Percentiles rank a stretch among this genome's conserved stretches.
These are phyloP conservation scores for Oreochromis niloticus DNA, from an alignment of 2,113 vertebrate species.

Conservation along the genomic window DNA sequence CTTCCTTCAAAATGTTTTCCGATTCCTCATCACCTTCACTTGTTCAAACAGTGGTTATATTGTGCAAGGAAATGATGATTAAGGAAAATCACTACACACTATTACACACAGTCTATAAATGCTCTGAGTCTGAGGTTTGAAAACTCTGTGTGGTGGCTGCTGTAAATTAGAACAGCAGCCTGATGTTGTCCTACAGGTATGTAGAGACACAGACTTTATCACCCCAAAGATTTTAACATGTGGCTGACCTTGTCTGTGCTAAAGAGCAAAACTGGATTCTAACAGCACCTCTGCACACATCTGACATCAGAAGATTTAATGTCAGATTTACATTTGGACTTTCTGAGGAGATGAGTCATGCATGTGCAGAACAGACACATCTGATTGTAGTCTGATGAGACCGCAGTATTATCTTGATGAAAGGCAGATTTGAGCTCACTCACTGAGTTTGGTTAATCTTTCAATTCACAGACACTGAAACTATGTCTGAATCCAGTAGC, in stretches of 20 bases:
- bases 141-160: background rate
- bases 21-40: background rate
- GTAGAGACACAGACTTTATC: background rate
- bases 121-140: background rate
- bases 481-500: background rate
- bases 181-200: background rate
- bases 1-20: background rate
- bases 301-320: conserved; percentile 7
- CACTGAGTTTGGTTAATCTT: background rate
- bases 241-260: background rate
- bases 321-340: background rate
- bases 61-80: background rate
- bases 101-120: conserved; percentile 34
- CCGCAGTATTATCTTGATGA: background rate
- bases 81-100: conserved; percentile 12
- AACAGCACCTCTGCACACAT: background rate
- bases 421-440: conserved; percentile 3
- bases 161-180: conserved; percentile 22
- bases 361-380: conserved; percentile 13
- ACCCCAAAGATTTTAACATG: background rate
- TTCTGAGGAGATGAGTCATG: background rate
- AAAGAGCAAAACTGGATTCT: background rate
- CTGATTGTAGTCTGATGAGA: background rate
- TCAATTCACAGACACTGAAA: conserved; percentile 25
- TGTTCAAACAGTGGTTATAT: background rate